phyloP scores from a whole-genome alignment of 2,797 vertebrate species.

The Propithecus deckenii region DNA sequence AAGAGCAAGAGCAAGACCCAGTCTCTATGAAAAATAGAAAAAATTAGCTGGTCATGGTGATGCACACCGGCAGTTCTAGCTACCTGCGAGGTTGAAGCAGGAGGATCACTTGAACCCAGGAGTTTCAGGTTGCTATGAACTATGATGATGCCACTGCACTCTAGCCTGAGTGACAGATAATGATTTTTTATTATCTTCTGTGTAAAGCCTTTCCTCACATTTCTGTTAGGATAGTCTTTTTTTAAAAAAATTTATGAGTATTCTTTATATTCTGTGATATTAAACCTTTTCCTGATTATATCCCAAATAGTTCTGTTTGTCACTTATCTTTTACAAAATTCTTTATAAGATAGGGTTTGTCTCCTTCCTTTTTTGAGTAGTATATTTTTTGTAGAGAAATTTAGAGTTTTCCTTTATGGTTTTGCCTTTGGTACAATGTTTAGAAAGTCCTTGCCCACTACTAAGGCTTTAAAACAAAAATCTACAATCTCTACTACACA shows the following conservation, averaged over 20 bases:
- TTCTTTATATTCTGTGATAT: neutral
- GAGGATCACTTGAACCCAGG: neutral
- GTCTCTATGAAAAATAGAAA: neutral
- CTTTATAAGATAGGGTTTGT: neutral
- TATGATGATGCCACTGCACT: neutral
- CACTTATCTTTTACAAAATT: conserved; percentile 19
- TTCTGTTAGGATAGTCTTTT: neutral
- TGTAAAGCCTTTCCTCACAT: neutral
- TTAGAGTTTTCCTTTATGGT: neutral
- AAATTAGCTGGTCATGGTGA: neutral
- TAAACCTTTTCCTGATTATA: neutral
- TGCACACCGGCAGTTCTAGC: neutral
- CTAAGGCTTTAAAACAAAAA: neutral
- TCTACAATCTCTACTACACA: neutral
- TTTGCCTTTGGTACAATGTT: neutral
- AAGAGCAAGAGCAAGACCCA: neutral
- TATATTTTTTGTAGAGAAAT: neutral
- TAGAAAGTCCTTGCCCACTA: neutral
- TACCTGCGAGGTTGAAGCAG: neutral
- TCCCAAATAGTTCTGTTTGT: neutral
- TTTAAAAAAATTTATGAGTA: neutral
- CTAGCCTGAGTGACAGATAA: neutral
- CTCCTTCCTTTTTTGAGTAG: neutral
- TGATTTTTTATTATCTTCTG: neutral
- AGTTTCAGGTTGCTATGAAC: neutral